phyloP scores from a whole-genome alignment of 2,888 invertebrate species.

The Latrodectus elegans region DNA sequence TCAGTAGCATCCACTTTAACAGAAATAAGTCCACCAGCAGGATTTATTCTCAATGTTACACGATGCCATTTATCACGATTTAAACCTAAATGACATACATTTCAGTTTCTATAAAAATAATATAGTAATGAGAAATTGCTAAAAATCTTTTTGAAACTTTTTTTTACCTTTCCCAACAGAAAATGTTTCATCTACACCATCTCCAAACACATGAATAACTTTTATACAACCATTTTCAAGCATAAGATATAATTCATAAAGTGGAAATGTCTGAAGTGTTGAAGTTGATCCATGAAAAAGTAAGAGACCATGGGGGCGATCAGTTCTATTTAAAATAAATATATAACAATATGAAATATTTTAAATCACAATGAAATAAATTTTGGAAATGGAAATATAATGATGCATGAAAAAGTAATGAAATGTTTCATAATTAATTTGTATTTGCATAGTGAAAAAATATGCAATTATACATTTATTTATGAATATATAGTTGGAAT shows the following conservation, averaged over 20 bases:
- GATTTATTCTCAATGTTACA: slow-evolving; percentile 89
- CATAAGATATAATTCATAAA: slow-evolving; percentile 92
- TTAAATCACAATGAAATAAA: too few relatives aligned
- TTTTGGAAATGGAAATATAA: too few relatives aligned
- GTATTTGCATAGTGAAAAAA: too few relatives aligned
- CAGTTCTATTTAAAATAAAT: slow-evolving; percentile 79
- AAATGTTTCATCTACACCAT: slow-evolving; percentile 82
- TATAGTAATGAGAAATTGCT: not conserved
- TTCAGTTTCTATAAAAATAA: not conserved
- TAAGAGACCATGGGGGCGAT: slow-evolving; percentile 88
- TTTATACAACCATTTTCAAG: slow-evolving; percentile 93
- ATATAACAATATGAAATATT: too few relatives aligned
- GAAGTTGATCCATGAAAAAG: slow-evolving; percentile 94
- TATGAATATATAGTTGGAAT: too few relatives aligned
- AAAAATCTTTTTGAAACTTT: not conserved
- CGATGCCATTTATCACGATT: slow-evolving; percentile 94
- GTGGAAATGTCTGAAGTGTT: slow-evolving; percentile 85
- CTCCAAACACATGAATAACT: slow-evolving; percentile 93
- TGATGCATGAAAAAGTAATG: too few relatives aligned
- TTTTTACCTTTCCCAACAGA: slow-evolving; percentile 85
- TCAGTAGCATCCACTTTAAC: slow-evolving; percentile 90
- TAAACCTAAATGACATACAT: slow-evolving; percentile 76
- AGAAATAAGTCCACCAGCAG: slow-evolving; percentile 87
- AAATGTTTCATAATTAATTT: too few relatives aligned
- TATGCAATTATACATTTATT: too few relatives aligned